phyloP scores from a whole-genome alignment of 2,797 vertebrate species.

The Sebastes itinus region DNA sequence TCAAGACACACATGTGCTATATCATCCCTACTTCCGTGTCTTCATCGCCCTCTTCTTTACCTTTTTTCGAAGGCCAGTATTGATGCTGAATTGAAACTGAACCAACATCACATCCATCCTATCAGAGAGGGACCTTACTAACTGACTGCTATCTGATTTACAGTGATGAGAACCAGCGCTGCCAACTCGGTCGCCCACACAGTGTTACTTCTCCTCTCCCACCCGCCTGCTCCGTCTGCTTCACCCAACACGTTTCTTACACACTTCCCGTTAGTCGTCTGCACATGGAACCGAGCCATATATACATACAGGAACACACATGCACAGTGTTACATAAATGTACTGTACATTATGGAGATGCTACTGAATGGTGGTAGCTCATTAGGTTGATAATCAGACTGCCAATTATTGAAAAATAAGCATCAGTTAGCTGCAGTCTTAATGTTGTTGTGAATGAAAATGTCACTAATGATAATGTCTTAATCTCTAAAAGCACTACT shows the following conservation, averaged over 20 bases:
- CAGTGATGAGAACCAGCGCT: constrained; percentile 33
- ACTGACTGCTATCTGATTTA: constrained; percentile 6
- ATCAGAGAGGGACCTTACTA: not conserved
- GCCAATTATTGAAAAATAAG: not conserved
- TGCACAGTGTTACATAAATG: not conserved
- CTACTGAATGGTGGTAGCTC: not conserved
- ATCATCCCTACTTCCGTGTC: not conserved
- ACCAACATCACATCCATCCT: not conserved
- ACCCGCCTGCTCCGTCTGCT: constrained; percentile 56
- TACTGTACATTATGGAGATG: not conserved
- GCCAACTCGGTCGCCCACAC: constrained; percentile 44
- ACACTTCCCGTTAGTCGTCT: constrained; percentile 24
- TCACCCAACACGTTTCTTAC: constrained; percentile 30
- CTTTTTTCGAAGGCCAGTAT: not conserved
- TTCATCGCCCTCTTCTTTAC: not conserved
- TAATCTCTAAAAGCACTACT: not conserved
- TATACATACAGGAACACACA: not conserved
- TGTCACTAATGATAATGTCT: not conserved
- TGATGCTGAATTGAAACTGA: not conserved
- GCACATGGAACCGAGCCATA: not conserved
- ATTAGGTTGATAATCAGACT: not conserved
- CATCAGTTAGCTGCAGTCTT: too few species aligned
- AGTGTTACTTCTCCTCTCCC: constrained; percentile 30
- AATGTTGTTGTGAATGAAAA: fast-evolving
- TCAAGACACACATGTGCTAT: not conserved